Base-by-base conservation (phyloP, 2,113 vertebrate species). In the Hepsetus odoe region DNA sequence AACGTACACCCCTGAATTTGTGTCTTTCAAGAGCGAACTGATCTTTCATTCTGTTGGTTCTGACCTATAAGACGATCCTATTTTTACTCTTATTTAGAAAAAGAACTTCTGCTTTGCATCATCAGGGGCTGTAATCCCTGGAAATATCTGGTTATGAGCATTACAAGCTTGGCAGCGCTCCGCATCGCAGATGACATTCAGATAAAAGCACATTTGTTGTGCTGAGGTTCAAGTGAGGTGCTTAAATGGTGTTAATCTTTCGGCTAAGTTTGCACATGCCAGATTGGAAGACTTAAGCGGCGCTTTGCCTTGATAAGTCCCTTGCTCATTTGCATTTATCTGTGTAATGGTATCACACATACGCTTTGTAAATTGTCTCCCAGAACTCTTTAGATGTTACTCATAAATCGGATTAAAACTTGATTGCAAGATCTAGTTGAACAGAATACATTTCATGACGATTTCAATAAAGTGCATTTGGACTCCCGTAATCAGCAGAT, bases 101-200 rank as follows among this genome's bases (percentile, higher is more conserved):
- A 24, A 42, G n/a, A 49, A 49, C 30, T 0, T 3, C 11, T 62
- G 9, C 12, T 32, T 40, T 55, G 18, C 24, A 12, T 51, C 22
- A 75, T 32, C 58, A 32, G 40, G 16, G 62, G 28, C 72, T 9
- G 40, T 61, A 30, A 32, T 64, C 61, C 61, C 32, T 2, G 61
- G 61, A 64, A 7, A 38, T 64, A 64, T 64, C 16, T n/a, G 30
- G 28, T 64, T 35, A 11, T 18, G 6, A 33, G 61, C 16, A 20
- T 64, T 64, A 38, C 14, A 9, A n/a, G 30, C 32, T 8, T 64
- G 61, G 51, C 51, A 55, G 51, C n/a, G 1, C 51, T 55, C 51
- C 51, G n/a, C n/a, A 24, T 24, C 51, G 51, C 51, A 24, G 51
- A 55, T 55, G 20, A n/a, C 9, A 18, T 20, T 18, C 14, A 53